These are phyloP conservation scores for Acanthiza pusilla DNA, from an alignment of 2,797 vertebrate genomes.

Conservation along the genomic window DNA sequence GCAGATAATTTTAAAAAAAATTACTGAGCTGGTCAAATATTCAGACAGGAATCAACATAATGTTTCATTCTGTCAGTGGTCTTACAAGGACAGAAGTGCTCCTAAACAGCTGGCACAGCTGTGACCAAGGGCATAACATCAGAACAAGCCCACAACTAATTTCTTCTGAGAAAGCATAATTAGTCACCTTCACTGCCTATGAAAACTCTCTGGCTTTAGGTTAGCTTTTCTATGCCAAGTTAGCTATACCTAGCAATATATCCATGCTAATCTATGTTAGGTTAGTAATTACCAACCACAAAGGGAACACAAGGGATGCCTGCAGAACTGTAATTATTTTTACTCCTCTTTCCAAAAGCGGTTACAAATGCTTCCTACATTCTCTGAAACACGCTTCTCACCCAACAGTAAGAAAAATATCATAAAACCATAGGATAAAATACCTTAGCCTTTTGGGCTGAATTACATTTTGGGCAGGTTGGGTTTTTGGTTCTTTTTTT, in stretches of 20 bases:
- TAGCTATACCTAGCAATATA: neutral
- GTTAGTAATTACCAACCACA: neutral
- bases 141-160: neutral
- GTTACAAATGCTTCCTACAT: neutral
- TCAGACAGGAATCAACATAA: neutral
- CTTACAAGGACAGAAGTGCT: neutral
- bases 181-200: too few relatives aligned
- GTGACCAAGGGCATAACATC: neutral
- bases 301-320: neutral
- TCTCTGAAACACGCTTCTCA: neutral
- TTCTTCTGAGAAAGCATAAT: neutral
- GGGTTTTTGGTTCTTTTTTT: neutral
- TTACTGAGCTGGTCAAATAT: neutral
- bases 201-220: neutral
- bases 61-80: neutral
- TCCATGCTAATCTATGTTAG: neutral
- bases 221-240: neutral
- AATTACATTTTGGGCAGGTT: neutral
- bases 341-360: neutral
- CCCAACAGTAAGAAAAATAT: neutral
- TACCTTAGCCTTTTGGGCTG: neutral
- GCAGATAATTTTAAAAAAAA: fast-evolving
- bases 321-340: neutral
- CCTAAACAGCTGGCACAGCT: neutral
- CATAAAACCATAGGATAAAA: neutral